Conservation (phyloP, 2,113 vertebrate genomes). For the Coregonus clupeaformis region DNA sequence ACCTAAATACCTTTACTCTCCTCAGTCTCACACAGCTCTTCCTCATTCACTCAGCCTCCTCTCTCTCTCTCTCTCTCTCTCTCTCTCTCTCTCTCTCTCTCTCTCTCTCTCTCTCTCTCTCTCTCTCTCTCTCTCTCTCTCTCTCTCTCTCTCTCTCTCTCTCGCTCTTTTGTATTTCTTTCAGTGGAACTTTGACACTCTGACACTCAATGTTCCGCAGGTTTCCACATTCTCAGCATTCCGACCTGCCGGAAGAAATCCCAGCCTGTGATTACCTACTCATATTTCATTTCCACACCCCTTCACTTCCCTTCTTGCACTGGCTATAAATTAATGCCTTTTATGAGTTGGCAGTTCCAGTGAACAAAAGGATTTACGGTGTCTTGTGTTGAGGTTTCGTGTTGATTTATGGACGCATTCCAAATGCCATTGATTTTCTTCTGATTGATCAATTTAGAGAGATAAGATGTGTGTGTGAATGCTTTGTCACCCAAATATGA, state of each 20-base stretch:
- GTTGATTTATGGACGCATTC: constrained; percentile 53
- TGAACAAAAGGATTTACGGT: constrained; percentile 55
- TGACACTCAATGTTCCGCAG: constrained; percentile 36
- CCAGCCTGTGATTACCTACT: constrained; percentile 62
- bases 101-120: constrained; percentile 26
- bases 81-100: constrained; percentile 25
- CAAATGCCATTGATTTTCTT: constrained; percentile 54
- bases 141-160: too few relatives aligned
- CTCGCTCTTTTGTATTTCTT: too few relatives aligned
- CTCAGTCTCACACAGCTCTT: background rate
- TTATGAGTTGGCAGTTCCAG: constrained; percentile 39
- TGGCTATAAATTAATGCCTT: constrained; percentile 56
- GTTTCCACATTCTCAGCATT: constrained; percentile 64
- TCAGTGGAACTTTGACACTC: constrained; percentile 37
- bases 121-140: too few relatives aligned
- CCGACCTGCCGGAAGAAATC: constrained; percentile 58
- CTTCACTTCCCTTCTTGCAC: constrained; percentile 4
- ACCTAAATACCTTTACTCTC: background rate
- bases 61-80: constrained; percentile 25
- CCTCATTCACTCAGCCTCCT: constrained; percentile 21
- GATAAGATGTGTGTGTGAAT: constrained; percentile 11
- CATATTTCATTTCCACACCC: constrained; percentile 56
- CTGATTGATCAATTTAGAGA: constrained; percentile 41
- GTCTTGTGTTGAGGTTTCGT: constrained; percentile 42
- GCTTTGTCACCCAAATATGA: too few relatives aligned